A percentile compares a stretch with the other conserved stretches of the same genome.
These are phyloP conservation scores for Passer domesticus DNA, from an alignment of 2,113 vertebrate genomes.

Conservation along the genomic window DNA sequence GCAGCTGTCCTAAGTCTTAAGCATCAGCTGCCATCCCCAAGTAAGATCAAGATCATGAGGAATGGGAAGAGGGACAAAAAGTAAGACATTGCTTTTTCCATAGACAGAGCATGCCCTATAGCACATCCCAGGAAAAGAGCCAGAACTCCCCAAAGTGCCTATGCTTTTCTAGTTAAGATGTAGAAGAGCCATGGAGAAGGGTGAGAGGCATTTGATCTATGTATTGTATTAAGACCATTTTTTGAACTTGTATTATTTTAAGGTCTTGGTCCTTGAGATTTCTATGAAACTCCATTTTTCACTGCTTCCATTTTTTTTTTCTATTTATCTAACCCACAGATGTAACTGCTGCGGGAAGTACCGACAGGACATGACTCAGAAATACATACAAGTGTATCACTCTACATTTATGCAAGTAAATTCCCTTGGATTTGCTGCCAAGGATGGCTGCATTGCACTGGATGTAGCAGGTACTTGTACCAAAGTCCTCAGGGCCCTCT, in stretches of 20 bases:
- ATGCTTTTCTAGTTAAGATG: neutral
- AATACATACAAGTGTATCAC: neutral
- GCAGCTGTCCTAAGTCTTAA: conserved; percentile 22
- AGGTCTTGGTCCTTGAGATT: neutral
- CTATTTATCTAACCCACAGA: neutral
- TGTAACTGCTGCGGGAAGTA: neutral
- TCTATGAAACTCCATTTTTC: neutral
- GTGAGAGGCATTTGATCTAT: neutral
- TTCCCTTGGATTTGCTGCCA: neutral
- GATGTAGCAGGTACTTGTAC: neutral
- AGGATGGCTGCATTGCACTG: neutral
- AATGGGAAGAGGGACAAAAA: neutral
- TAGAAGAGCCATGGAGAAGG: neutral
- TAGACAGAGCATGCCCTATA: neutral
- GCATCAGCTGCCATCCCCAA: conserved; percentile 2
- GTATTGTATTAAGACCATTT: neutral
- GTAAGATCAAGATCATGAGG: neutral
- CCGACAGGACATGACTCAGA: conserved; percentile 44
- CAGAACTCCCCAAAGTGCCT: neutral
- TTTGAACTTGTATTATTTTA: neutral
- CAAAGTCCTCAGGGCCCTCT: neutral
- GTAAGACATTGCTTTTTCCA: neutral
- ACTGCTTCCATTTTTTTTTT: neutral
- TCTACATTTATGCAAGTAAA: neutral
- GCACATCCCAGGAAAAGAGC: neutral